Percentiles rank a stretch among this genome's conserved stretches.
Conservation (phyloP, 2,797 vertebrate genomes). For the Eulemur rubriventer region DNA sequence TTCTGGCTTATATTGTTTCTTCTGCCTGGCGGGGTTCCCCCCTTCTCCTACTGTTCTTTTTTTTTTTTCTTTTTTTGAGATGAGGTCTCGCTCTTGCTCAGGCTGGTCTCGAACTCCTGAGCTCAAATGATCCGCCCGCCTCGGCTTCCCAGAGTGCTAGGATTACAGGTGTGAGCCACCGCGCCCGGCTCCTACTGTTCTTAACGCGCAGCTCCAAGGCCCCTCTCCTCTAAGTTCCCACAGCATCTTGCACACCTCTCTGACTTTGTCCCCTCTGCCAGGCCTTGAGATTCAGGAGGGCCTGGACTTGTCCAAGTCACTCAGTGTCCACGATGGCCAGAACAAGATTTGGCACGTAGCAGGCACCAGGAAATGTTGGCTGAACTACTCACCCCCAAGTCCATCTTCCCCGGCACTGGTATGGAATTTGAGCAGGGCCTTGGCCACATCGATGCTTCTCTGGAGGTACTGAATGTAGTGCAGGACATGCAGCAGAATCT, state of each 20-base stretch:
- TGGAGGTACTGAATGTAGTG: slow-evolving; percentile 81
- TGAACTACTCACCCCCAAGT: slow-evolving; percentile 43
- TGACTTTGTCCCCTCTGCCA: not conserved
- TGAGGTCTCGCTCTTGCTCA: too few species aligned
- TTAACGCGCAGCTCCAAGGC: not conserved
- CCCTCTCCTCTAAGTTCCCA: not conserved
- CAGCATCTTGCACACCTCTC: not conserved
- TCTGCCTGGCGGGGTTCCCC: not conserved
- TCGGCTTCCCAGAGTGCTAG: too few species aligned
- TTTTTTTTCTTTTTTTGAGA: too few species aligned
- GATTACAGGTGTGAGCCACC: too few species aligned
- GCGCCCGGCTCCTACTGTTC: not conserved
- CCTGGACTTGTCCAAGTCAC: not conserved
- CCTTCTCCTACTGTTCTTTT: not conserved
- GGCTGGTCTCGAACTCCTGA: too few species aligned
- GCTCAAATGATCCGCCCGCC: too few species aligned
- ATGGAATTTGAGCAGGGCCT: slow-evolving; percentile 56
- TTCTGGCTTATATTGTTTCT: not conserved
- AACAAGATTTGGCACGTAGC: not conserved
- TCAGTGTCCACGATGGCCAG: not conserved
- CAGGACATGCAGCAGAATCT: slow-evolving; percentile 78
- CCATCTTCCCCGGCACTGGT: not conserved
- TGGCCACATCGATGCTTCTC: slow-evolving; percentile 61
- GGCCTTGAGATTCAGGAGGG: not conserved
- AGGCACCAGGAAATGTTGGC: not conserved